phyloP scores from a whole-genome alignment of 2,113 vertebrate genomes.

The Hypanus sabinus region DNA sequence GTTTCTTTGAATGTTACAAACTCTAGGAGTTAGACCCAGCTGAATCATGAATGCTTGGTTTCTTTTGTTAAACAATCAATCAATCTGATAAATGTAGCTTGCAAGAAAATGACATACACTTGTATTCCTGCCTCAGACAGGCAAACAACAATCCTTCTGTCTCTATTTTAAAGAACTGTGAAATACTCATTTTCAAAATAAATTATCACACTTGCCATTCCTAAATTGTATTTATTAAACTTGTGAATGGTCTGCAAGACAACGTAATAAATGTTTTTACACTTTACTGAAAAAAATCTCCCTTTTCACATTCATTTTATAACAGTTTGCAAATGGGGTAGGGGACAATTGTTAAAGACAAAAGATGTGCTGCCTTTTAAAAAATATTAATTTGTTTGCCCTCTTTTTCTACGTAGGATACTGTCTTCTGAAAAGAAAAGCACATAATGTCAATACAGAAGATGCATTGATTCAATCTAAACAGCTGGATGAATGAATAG shows the following conservation, averaged over 20 bases:
- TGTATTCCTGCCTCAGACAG: neutral
- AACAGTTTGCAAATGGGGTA: neutral
- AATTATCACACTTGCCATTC: neutral
- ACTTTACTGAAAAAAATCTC: neutral
- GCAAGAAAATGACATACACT: neutral
- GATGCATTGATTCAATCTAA: neutral
- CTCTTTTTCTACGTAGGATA: neutral
- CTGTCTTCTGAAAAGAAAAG: neutral
- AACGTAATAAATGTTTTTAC: neutral
- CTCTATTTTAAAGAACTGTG: neutral
- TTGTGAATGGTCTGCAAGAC: neutral
- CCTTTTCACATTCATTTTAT: neutral
- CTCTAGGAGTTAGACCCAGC: neutral
- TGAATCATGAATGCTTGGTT: neutral
- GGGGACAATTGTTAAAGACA: neutral
- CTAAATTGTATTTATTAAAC: conserved; percentile 2
- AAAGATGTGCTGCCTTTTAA: neutral
- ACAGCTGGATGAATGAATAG: conserved; percentile 26
- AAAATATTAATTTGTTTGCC: neutral
- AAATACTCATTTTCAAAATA: neutral
- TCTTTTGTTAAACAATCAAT: neutral
- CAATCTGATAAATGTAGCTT: neutral
- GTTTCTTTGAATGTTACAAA: neutral
- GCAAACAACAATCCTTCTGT: neutral
- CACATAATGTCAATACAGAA: neutral